These are phyloP conservation scores for Parthenolecanium corni DNA, from an alignment of 2,888 invertebrate species.

Conservation along the genomic window DNA sequence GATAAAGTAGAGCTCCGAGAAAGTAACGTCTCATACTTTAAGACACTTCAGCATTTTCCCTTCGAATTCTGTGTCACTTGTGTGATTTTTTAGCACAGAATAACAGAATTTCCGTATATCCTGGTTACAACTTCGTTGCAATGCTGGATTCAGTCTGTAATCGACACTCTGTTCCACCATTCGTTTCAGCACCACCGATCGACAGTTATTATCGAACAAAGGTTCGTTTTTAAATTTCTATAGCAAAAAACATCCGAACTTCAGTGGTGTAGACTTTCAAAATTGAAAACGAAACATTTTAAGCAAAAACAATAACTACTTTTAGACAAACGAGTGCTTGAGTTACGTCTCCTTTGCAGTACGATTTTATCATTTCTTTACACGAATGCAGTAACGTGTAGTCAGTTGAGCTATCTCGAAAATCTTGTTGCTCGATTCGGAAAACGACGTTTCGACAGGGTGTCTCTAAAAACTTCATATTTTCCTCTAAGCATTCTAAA, in stretches of 20 bases:
- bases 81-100: slow-evolving; percentile 40
- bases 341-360: slow-evolving; percentile 61
- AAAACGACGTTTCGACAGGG: slow-evolving; percentile 71
- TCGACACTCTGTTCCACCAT: slow-evolving; percentile 85
- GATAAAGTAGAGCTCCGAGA: not conserved
- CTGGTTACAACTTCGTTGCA: slow-evolving; percentile 65
- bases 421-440: slow-evolving; percentile 73
- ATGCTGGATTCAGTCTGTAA: slow-evolving; percentile 73
- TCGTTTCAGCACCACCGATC: slow-evolving; percentile 68
- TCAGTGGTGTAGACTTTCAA: slow-evolving; percentile 2
- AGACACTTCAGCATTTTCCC: slow-evolving; percentile 75
- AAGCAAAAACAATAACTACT: slow-evolving; percentile 39
- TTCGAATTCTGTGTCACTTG: slow-evolving; percentile 58
- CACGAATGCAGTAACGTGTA: slow-evolving; percentile 73
- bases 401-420: slow-evolving; percentile 76
- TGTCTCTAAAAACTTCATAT: slow-evolving; percentile 47
- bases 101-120: slow-evolving; percentile 69
- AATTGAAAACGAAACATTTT: slow-evolving; percentile 26
- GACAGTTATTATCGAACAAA: slow-evolving; percentile 71
- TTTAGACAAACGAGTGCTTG: slow-evolving; percentile 67
- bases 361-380: slow-evolving; percentile 71
- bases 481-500: slow-evolving; percentile 64
- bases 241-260: not conserved
- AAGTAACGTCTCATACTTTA: slow-evolving; percentile 41
- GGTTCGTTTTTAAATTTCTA: slow-evolving; percentile 50